Evolutionary conservation across 2,888 invertebrate genomes (phyloP).

Genomic region (Orthonevra nobilis): DNA sequence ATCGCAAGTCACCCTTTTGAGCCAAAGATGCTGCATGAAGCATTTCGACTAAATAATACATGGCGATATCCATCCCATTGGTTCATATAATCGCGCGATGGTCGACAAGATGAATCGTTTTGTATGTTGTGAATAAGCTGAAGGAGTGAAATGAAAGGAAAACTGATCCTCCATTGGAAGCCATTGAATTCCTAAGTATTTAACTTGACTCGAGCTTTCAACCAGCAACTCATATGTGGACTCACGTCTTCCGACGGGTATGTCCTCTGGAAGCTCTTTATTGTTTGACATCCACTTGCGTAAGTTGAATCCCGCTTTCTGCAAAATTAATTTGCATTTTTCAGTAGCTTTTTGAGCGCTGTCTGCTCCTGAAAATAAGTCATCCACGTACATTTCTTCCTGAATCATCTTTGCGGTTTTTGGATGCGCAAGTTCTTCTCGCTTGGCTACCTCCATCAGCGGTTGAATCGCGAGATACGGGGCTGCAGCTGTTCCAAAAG

Average conservation of each 20-base stretch:
- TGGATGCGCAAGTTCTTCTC: neutral
- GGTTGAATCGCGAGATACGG: no score
- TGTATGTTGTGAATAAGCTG: neutral
- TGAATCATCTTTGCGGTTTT: constrained; percentile 7
- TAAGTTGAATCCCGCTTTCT: constrained; percentile 2
- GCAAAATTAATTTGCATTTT: neutral
- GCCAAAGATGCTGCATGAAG: constrained; percentile 12
- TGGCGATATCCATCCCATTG: constrained; percentile 29
- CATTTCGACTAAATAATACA: constrained; percentile 3
- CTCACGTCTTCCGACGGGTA: neutral
- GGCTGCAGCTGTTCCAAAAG: neutral
- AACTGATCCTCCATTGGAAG: neutral
- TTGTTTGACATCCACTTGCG: constrained; percentile 13
- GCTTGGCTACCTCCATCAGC: neutral
- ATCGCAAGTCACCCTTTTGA: constrained; percentile 2
- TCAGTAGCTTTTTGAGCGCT: constrained; percentile 4
- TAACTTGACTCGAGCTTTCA: constrained; percentile 7
- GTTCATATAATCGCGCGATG: constrained; percentile 14
- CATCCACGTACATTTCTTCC: constrained; percentile 9
- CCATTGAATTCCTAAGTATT: constrained; percentile 12
- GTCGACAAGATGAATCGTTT: constrained; percentile 13
- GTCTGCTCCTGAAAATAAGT: constrained; percentile 19
- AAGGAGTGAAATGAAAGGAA: neutral
- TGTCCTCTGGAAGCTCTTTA: constrained; percentile 2
- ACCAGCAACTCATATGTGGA: neutral